Evolutionary conservation across 2,113 vertebrate species (phyloP).

Genomic region (Agelaius phoeniceus): DNA sequence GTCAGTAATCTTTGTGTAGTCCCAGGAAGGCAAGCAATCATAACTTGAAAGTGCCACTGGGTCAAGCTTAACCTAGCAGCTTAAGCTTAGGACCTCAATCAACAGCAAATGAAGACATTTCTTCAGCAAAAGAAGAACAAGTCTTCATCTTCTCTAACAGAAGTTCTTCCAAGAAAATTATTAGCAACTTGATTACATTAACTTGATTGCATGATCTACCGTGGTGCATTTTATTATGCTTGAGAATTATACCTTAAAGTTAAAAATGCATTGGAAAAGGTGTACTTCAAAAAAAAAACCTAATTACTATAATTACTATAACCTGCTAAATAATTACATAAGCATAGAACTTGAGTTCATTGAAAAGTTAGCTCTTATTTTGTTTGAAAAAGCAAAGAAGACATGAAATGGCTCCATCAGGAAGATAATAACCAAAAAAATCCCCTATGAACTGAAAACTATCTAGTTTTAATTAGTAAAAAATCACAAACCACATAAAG

Average conservation of each 20-base stretch:
- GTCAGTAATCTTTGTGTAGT: neutral
- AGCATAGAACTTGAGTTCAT: neutral
- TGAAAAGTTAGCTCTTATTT: neutral
- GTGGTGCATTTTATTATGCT: neutral
- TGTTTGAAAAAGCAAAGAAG: neutral
- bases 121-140: neutral
- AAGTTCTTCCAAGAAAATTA: conserved; percentile 3
- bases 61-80: neutral
- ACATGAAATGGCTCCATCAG: neutral
- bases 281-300: neutral
- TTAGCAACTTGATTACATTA: conserved; percentile 4
- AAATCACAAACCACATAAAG: neutral
- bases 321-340: neutral
- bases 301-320: neutral
- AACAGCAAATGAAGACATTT: neutral
- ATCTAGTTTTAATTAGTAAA: neutral
- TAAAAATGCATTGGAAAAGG: neutral
- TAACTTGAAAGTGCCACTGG: conserved; percentile 19
- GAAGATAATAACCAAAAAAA: neutral
- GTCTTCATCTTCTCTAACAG: neutral
- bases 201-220: neutral
- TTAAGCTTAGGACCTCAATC: conserved; percentile 1
- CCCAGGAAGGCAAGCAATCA: conserved; percentile 9
- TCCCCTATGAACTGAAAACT: neutral
- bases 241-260: neutral